Percentiles rank a stretch among this genome's conserved stretches.
Conservation (phyloP, 2,888 invertebrate species). For the Tiphia femorata region DNA sequence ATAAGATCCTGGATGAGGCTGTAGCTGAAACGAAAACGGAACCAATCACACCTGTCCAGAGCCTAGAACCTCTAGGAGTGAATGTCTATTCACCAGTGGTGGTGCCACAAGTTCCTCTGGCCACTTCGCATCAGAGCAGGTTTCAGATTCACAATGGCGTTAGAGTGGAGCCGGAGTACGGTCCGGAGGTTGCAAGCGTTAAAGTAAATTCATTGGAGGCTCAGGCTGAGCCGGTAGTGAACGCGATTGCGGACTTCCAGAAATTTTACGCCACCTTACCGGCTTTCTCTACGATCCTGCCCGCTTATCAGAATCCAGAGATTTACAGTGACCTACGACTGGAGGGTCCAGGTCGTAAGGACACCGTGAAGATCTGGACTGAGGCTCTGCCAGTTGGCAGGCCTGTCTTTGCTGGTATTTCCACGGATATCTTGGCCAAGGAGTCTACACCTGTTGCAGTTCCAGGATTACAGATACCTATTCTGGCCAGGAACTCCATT, state of each 20-base stretch:
- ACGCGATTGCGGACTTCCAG: not conserved
- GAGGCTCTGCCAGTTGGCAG: slow-evolving; percentile 4
- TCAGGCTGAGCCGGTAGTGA: not conserved
- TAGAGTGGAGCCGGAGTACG: slow-evolving; percentile 12
- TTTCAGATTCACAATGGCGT: slow-evolving; percentile 38
- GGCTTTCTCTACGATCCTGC: not conserved
- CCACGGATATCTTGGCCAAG: not conserved
- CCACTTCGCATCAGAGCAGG: slow-evolving; percentile 59
- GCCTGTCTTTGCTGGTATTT: not conserved
- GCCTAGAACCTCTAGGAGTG: no score
- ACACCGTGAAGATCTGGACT: slow-evolving; percentile 35
- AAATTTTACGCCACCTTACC: not conserved
- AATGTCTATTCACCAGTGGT: no score
- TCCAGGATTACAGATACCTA: not conserved
- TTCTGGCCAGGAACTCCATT: not conserved
- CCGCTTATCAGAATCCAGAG: slow-evolving; percentile 30
- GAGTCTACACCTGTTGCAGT: not conserved
- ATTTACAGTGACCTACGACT: slow-evolving; percentile 30
- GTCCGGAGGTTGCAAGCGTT: slow-evolving; percentile 11
- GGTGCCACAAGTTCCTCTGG: slow-evolving; percentile 56
- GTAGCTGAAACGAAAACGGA: no score
- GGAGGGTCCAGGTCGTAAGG: slow-evolving; percentile 23
- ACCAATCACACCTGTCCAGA: not conserved
- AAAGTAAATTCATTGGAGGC: no score
- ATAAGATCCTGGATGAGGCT: no score